Percentiles rank a stretch among this genome's conserved stretches.
phyloP scores from a whole-genome alignment of 2,888 invertebrate species.

The Drosophila fungiperda region DNA sequence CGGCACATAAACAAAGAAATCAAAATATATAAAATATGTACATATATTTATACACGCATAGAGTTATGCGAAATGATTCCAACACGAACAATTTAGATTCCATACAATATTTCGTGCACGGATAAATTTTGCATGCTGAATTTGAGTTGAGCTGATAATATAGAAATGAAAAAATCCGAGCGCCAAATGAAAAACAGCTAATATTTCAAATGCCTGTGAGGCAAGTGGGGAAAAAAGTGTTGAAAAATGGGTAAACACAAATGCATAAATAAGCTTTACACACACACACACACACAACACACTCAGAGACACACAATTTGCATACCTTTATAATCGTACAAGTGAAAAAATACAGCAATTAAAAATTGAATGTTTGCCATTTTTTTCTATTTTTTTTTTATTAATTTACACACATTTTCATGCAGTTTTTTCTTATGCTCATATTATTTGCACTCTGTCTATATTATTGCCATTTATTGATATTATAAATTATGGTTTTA shows the following conservation, averaged over 20 bases:
- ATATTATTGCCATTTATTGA: conserved; percentile 58
- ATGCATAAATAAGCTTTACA: conserved; percentile 46
- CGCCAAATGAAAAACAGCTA: conserved; percentile 66
- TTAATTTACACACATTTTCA: conserved; percentile 16
- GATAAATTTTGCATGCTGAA: conserved; percentile 49
- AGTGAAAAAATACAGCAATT: conserved; percentile 70
- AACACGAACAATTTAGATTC: conserved; percentile 63
- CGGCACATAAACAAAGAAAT: conserved; percentile 3
- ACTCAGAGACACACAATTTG: background rate
- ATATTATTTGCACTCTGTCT: conserved; percentile 39
- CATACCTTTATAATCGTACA: background rate
- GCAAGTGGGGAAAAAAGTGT: conserved; percentile 12
- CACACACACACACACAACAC: conserved; percentile 6
- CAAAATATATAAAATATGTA: conserved; percentile 5
- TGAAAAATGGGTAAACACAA: conserved; percentile 61
- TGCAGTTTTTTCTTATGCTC: conserved; percentile 35
- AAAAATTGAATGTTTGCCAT: conserved; percentile 72
- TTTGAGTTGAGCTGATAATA: conserved; percentile 9
- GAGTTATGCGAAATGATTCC: conserved; percentile 40
- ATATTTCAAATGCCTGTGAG: conserved; percentile 56
- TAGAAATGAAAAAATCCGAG: background rate
- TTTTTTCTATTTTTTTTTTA: conserved; percentile 21
- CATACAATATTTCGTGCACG: conserved; percentile 43
- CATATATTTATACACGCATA: conserved; percentile 12
- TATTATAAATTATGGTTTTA: conserved; percentile 73